phyloP scores from a whole-genome alignment of 2,888 invertebrate genomes.

The Oscheius myriophilus region DNA sequence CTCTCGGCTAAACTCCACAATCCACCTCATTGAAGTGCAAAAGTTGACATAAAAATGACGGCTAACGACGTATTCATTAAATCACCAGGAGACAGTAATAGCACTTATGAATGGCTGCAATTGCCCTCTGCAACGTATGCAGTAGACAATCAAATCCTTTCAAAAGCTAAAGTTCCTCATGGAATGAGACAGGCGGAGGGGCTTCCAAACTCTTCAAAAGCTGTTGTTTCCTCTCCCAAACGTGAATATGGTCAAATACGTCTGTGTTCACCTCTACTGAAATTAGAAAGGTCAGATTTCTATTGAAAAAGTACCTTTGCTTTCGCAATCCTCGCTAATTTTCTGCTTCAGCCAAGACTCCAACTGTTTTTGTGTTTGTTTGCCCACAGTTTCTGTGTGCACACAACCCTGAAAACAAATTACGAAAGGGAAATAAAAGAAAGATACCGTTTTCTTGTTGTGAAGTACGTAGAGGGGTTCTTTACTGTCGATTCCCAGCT shows the following conservation, averaged over 20 bases:
- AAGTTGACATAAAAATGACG: no score
- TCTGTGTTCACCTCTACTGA: neutral
- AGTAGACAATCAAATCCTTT: neutral
- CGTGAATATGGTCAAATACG: neutral
- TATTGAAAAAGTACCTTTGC: neutral
- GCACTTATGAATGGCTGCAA: no score
- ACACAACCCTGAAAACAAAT: slow-evolving; percentile 9
- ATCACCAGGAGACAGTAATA: no score
- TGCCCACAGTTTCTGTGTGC: slow-evolving; percentile 4
- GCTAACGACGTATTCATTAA: no score
- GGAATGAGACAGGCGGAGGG: slow-evolving; percentile 12
- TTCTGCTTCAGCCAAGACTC: slow-evolving; percentile 14
- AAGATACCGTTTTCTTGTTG: slow-evolving; percentile 1
- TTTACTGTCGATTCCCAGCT: neutral
- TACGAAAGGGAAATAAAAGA: neutral
- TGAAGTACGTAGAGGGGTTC: neutral
- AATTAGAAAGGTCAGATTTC: neutral
- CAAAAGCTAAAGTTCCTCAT: slow-evolving; percentile 13
- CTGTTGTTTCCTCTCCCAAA: slow-evolving; percentile 14
- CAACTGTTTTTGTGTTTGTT: slow-evolving; percentile 4
- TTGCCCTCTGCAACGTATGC: no score
- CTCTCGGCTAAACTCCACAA: no score
- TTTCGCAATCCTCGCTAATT: slow-evolving; percentile 4
- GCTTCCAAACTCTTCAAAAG: slow-evolving; percentile 6
- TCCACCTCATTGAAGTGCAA: no score